Evolutionary conservation across 2,797 vertebrate species (phyloP), one percentile per base, ranked within the genome.

Genomic region (Nyctibius grandis): DNA sequence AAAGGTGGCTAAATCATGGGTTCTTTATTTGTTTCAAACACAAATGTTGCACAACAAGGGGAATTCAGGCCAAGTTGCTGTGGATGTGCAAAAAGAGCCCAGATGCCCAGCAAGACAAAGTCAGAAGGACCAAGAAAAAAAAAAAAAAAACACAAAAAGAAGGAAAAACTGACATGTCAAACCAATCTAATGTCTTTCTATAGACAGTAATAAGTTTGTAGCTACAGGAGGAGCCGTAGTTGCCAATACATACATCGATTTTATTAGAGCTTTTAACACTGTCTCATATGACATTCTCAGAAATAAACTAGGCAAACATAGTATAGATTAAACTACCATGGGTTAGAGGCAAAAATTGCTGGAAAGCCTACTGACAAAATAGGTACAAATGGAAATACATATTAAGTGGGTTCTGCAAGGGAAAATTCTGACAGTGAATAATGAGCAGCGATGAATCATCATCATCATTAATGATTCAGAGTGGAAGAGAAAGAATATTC

Each of bases 191-290:
- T 21, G 36, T 60, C 68, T 88, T 73, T 22, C 40, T 48, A 31
- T 20, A 68, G 91, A 93, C 88, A 97, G 88, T 70, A 89, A 94
- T 1, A 4, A 77, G 68, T 56, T 92, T 95, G 91, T 88, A 94
- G 91, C 60, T 77, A 3, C 68, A 53, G 79, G 53, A 90, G 65
- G 44, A 91, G 87, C 67, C 33, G 82, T n/a, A 88, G 89, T 64
- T 92, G 96, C 96, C 95, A 92, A 88, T 22, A 8, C 45, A 94
- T 67, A 95, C 93, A 83, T 3, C 0, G 36, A 57, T 83, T 96
- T 97, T 96, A 95, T 91, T 92, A 72, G 91, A 45, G 93, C 85
- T 96, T 94, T 97, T 96, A 92, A 93, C 96, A 94, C 96, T 56
- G 88, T 92, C 96, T 96, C 93, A 42, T 65, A 91, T 95, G 87